Base-by-base conservation (phyloP, 2,888 invertebrate genomes). In the Scaptodrosophila latifasciaeformis region DNA sequence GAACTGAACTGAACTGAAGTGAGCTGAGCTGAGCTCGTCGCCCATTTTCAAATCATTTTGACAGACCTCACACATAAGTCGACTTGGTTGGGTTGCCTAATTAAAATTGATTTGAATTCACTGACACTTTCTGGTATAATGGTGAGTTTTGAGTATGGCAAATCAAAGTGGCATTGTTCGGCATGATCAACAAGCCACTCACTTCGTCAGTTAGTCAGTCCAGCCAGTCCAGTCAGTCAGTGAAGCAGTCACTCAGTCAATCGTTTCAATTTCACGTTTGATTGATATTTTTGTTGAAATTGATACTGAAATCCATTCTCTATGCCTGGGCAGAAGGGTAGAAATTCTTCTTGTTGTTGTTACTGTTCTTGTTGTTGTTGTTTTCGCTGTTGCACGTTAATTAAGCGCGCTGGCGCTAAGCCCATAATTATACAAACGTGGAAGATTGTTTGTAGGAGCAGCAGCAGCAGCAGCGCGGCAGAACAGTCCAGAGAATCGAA, bases 211-310 rank as follows among this genome's bases (percentile, higher is more conserved):
- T 27, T 45, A 48, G 51, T 19, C 44, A 35, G 7, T 43, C n/a
- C n/a, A n/a, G n/a, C n/a, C n/a, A n/a, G n/a, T n/a, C 15, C 49
- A 43, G 54, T 50, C 57, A 54, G 54, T 56, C 48, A 54, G 46
- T 58, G 54, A 47, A 42, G 54, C 52, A 50, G 35, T 54, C 51
- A 50, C 53, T 62, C 43, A 31, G 55, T 70, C 79, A 71, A 79
- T 77, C 81, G 79, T 68, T 79, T 81, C 72, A 64, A 71, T 82
- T 81, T 79, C 72, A 71, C 65, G 75, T 72, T 81, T 82, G 81
- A 82, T 82, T 82, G 81, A 79, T 81, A 77, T 67, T 72, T 72
- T 71, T 64, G 72, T 75, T 77, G 79, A 81, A 82, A 79, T 78
- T 77, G 74, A 82, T 79, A 77, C 66, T 59, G 49, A 43, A 43